Evolutionary conservation across 2,113 vertebrate species (phyloP), one percentile per base, ranked within the genome.

Genomic region (Lethenteron camtschaticum): DNA sequence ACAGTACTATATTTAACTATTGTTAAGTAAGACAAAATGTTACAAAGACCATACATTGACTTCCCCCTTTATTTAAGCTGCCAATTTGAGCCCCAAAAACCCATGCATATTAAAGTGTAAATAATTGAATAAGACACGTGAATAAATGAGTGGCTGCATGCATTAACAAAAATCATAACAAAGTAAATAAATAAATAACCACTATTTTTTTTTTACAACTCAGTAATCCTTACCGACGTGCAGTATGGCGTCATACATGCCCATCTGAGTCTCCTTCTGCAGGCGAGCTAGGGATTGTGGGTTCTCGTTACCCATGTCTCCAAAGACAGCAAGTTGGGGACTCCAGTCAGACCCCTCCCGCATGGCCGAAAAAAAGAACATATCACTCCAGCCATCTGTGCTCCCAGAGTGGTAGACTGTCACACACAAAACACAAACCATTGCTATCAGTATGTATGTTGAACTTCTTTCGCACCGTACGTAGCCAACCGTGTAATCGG

Each of bases 291-390:
- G 77, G 69, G 88, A 85, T 77, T 85, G 86, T 1, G 88, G 81
- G 75, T 91, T 91, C 69, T 84, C 81, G 9, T 86, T 82, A 12
- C 88, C 88, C 78, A 90, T 72, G 74, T 91, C 87, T 9, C 88
- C 87, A 16, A 83, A 90, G 10, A 91, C 75, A 55, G 82, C 86
- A 70, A 91, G 82, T 13, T 76, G 82, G 56, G 88, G 85, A 66
- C 82, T 85, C 81, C 85, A 88, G 3, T 73, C 69, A 1, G 68
- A 70, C 68, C 81, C 83, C 2, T 75, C 79, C 70, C 80, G 82
- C 73, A 88, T 75, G 18, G 84, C 79, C 1, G 71, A 81, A 78
- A 90, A 89, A 69, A 70, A 78, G 71, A 86, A 84, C 55, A 80
- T n/a, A 0, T 82, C 78, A 68, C 87, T 91, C 87, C 88, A 90